Base-by-base conservation (phyloP, 1,140 invertebrate species). In the Ostrea denselamellosa region DNA sequence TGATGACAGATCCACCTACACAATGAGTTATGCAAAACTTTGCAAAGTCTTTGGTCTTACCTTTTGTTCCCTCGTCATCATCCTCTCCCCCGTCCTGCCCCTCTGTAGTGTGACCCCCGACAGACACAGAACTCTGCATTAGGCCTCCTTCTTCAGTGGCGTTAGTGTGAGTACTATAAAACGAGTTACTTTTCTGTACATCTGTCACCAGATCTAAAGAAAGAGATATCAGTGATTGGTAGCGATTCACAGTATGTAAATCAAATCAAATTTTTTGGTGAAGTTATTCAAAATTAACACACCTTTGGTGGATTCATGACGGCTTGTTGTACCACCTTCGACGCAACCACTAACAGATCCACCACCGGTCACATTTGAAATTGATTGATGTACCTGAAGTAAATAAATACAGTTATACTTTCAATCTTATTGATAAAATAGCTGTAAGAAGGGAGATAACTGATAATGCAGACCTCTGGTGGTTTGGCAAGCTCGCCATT, bases 101-200 rank as follows among this genome's bases (percentile, higher is more conserved):
- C 51, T 82, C 88, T 9, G 65, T n/a, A 7, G 91, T 91, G 14
- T 90, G 91, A 25, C 89, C 91, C 44, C 89, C 91, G 19, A 93
- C 88, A 62, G 93, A 94, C n/a, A 92, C 92, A 10, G 90, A 90
- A 83, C 93, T 94, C 68, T 92, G 92, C 85, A 92, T 88, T 14
- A 93, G 85, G 8, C 89, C 88, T 19, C 91, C 88, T 53, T 91
- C 89, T 25, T 93, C 93, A 81, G 89, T 91, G 68, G 87, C 91
- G 44, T 90, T 90, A 62, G 92, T 92, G 85, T 88, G 89, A 1
- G 81, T 88, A 90, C 93, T 94, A 28, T 91, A 83, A 86, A 93
- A 93, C 0, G 93, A 93, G 2, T 90, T 90, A 90, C 92, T 93
- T 87, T 93, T 93, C 65, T 93, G 93, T 34, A 89, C 86, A 25